Base-by-base conservation (phyloP, 1,140 invertebrate genomes). In the Bombus superbus region DNA sequence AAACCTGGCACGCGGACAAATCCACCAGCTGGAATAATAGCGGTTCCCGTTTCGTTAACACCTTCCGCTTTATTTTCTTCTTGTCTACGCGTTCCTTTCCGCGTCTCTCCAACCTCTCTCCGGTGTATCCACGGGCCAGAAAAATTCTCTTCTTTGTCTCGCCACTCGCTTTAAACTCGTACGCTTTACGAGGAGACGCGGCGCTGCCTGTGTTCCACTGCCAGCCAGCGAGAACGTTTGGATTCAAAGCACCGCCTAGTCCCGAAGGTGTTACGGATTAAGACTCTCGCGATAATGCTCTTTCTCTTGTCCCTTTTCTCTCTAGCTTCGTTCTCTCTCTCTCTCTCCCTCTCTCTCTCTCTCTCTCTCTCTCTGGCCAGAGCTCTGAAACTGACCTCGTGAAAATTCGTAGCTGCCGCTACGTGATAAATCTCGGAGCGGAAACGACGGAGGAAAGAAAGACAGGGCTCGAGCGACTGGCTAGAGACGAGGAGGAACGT, bases 381-480 rank as follows among this genome's bases (percentile, higher is more conserved):
- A 53, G 5, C 18, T 53, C n/a, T 11, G 8, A 32, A 32, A 44
- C 18, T 73, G 6, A 25, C 40, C 35, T 66, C 81, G 75, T 18
- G 80, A 64, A 76, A 88, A 85, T 89, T 89, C 82, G 71, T 68
- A 72, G 81, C 44, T 81, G 75, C 68, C 0, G 38, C 42, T 62
- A 47, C 64, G 82, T 78, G 85, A 75, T 90, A 89, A 90, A 90
- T 90, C 89, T 87, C 75, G 53, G 35, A 42, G 38, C 69, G 53
- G 42, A 44, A 78, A 38, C 62, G 87, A 79, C 85, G 72, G 68
- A 40, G 66, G 81, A 86, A 85, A 83, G 76, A 83, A 44, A 44
- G 78, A 85, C 80, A 78, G 83, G 59, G 71, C 2, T 3, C 0
- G 32, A 32, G 32, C 32, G 32, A 32, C 32, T 32, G 32, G 32